phyloP scores from a whole-genome alignment of 1,140 invertebrate genomes.

The Rhizoglyphus robini region DNA sequence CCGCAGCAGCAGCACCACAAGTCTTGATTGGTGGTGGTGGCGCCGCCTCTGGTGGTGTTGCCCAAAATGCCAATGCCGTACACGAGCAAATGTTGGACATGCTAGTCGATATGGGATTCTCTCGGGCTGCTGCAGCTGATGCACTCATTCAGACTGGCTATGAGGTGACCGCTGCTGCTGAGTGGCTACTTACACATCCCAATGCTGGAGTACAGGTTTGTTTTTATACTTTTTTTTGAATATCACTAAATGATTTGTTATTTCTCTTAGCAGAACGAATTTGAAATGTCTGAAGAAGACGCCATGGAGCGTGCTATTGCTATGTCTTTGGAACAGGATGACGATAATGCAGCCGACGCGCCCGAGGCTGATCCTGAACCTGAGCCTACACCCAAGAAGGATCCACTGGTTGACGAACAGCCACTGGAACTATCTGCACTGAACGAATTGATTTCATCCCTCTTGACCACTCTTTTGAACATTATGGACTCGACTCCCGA shows the following conservation, averaged over 20 bases:
- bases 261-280: not conserved
- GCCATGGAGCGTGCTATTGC: not conserved
- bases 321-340: not conserved
- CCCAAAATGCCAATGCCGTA: not conserved
- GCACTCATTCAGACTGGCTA: not conserved
- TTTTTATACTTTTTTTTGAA: not conserved
- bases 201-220: not conserved
- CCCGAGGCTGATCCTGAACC: not conserved
- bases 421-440: not conserved
- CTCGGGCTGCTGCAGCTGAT: not conserved
- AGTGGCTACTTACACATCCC: not conserved
- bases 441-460: not conserved
- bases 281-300: not conserved
- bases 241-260: not conserved
- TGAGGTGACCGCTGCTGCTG: not conserved
- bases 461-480: not conserved
- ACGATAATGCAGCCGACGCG: not conserved
- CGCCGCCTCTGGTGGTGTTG: not conserved
- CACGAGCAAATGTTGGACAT: not conserved
- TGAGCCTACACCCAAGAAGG: not conserved
- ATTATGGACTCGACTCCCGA: not conserved
- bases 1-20: not conserved
- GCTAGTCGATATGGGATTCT: not conserved
- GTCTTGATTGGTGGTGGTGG: not conserved
- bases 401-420: not conserved